Base-by-base conservation (phyloP, 1,140 invertebrate species). In the Helicoverpa armigera region DNA sequence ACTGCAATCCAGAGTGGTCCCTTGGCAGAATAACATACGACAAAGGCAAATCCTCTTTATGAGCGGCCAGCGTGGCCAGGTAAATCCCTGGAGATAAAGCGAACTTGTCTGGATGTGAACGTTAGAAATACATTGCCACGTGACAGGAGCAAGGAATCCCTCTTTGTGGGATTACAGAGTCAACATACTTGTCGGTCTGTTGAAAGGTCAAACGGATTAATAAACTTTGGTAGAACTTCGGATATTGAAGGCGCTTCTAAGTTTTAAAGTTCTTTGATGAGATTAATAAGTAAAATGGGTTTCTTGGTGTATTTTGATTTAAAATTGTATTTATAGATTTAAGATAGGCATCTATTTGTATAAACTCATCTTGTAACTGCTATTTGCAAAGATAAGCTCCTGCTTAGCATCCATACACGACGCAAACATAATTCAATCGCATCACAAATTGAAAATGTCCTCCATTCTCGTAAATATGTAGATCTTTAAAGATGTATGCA, bases 61-160 rank as follows among this genome's bases (percentile, higher is more conserved):
- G 23, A 3, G 13, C 5, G 23, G 14, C 29, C 14, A 35, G 23
- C 1, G 13, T 23, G 23, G 14, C 29, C 31, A 35, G 61, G 29
- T 43, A 65, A 65, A 65, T 65, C 61, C 61, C 61, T 10, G 3
- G 11, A 4, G 67, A 70, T 51, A 70, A 70, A 70, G 16, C 9
- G 50, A 53, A 53, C 18, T 70, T 13, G 67, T 69, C 67, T 51
- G 16, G 48, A 11, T 50, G 7, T n/a, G 13, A 69, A 23, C n/a
- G 43, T 23, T 18, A 48, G 50, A 29, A 14, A 51, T 53, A 12
- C 50, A 18, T 18, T 0, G 13, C 48, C 12, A 29, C 11, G 67
- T n/a, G 9, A 18, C 35, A 35, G 29, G 2, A 11, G 16, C n/a
- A n/a, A 9, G 35, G 35, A 35, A 50, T 67, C 16, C 5, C 35